These are phyloP conservation scores for Alces alces DNA, from an alignment of 2,113 vertebrate genomes.

Conservation along the genomic window DNA sequence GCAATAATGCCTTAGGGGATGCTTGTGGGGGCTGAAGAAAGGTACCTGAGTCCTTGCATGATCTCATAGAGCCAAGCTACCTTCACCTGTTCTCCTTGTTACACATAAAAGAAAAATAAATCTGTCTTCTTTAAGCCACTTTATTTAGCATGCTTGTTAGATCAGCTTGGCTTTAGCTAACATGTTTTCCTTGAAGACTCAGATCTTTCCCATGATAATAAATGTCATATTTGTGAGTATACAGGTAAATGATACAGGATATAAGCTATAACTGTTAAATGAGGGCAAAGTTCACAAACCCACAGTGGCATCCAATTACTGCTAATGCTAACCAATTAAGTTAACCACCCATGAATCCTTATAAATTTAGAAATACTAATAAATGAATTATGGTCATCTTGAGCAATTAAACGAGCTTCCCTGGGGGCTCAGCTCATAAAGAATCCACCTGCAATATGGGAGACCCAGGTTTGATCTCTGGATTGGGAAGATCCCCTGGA, in stretches of 20 bases:
- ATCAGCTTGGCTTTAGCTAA: background rate
- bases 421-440: background rate
- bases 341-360: background rate
- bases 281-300: background rate
- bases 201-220: background rate
- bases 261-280: background rate
- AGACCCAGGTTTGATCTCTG: background rate
- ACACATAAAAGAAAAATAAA: background rate
- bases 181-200: background rate
- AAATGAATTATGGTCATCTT: background rate
- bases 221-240: background rate
- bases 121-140: background rate
- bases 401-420: background rate
- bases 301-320: background rate
- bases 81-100: background rate
- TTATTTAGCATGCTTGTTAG: background rate
- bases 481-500: background rate
- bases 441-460: background rate
- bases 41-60: background rate
- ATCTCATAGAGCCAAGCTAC: background rate
- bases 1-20: background rate
- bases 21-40: background rate
- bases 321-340: background rate
- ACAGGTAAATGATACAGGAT: background rate
- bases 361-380: background rate